Percentiles rank a stretch among this genome's conserved stretches.
Evolutionary conservation across 2,797 vertebrate genomes (phyloP).

Genomic region (Sciurus vulgaris): DNA sequence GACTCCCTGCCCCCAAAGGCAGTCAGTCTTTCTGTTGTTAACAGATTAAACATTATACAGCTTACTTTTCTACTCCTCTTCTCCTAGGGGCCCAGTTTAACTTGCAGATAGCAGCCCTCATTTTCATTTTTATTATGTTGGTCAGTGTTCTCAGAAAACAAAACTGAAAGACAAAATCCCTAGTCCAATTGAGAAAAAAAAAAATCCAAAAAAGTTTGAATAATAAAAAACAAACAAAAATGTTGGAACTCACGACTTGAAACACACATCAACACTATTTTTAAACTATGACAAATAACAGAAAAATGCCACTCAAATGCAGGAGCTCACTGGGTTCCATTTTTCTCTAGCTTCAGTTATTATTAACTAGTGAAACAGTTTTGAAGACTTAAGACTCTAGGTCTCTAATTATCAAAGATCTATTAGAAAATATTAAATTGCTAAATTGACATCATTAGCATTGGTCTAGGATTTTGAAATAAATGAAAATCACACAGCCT

Average conservation of each 20-base stretch:
- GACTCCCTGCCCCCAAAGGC: not conserved
- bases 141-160: conserved; percentile 35
- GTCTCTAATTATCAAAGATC: not conserved
- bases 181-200: not conserved
- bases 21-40: not conserved
- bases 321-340: not conserved
- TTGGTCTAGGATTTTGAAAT: not conserved
- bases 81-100: not conserved
- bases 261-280: conserved; percentile 15
- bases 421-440: conserved; percentile 49
- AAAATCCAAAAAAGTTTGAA: conserved; percentile 1
- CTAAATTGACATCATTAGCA: not conserved
- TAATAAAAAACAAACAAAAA: not conserved
- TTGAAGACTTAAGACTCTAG: conserved; percentile 29
- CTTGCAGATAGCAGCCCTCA: not conserved
- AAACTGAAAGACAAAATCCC: conserved; percentile 51
- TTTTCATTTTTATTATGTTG: not conserved
- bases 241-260: not conserved
- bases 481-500: not conserved
- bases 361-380: not conserved
- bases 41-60: not conserved
- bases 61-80: not conserved
- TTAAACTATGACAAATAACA: conserved; percentile 2
- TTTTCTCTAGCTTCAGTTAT: not conserved
- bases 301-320: conserved; percentile 21